Evolutionary conservation across 1,140 invertebrate genomes (phyloP).

Genomic region (Diabrotica undecimpunctata): DNA sequence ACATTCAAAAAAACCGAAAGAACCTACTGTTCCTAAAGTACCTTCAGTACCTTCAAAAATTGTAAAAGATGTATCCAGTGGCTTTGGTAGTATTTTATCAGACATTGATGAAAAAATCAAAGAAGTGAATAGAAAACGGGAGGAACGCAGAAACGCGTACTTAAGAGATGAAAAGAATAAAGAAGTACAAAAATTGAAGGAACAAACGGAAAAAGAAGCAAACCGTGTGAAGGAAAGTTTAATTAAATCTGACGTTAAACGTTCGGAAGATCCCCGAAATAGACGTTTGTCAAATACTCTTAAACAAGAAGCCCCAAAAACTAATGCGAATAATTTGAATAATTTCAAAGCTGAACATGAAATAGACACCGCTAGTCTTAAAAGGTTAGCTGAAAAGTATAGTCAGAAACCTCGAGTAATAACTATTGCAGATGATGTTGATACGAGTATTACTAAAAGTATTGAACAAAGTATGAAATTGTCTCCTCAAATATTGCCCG

Average conservation of each 20-base stretch:
- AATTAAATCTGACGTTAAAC: too few species aligned
- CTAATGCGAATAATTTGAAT: too few species aligned
- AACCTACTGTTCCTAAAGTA: background rate
- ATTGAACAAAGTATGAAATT: constrained; percentile 33
- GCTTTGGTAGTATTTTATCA: constrained; percentile 34
- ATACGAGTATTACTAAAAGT: constrained; percentile 25
- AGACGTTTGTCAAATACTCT: too few species aligned
- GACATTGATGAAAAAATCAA: constrained; percentile 38
- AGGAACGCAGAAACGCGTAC: too few species aligned
- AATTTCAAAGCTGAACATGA: too few species aligned
- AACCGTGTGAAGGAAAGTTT: too few species aligned
- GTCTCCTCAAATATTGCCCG: constrained; percentile 19
- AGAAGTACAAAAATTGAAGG: too few species aligned
- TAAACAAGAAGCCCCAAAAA: too few species aligned
- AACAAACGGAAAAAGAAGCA: too few species aligned
- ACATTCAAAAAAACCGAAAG: too few species aligned
- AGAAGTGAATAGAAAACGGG: constrained; percentile 3
- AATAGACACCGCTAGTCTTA: background rate
- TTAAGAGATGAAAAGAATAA: too few species aligned
- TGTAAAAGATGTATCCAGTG: constrained; percentile 31
- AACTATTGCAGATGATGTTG: constrained; percentile 22
- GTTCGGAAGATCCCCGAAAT: too few species aligned
- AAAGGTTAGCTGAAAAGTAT: constrained; percentile 42
- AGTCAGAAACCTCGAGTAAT: constrained; percentile 37
- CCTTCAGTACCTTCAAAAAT: constrained; percentile 22